These are phyloP conservation scores for Xylota sylvarum DNA, from an alignment of 2,888 invertebrate species.

Conservation along the genomic window DNA sequence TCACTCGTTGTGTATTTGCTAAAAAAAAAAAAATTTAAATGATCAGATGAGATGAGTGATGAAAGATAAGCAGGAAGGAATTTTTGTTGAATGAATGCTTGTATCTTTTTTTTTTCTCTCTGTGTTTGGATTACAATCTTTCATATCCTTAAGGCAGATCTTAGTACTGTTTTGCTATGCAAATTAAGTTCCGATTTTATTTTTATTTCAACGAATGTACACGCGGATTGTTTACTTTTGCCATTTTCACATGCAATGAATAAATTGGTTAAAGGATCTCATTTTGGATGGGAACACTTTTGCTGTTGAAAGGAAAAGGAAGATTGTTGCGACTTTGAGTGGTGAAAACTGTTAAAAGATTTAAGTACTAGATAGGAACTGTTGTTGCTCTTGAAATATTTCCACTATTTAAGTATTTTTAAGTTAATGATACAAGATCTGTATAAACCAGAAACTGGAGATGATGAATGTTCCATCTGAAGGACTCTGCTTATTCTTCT, in stretches of 20 bases:
- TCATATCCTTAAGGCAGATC: conserved; percentile 39
- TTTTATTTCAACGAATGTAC: conserved; percentile 70
- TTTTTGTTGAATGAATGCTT: conserved; percentile 20
- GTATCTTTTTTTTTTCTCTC: conserved; percentile 43
- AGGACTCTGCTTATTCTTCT: no score
- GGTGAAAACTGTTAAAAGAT: background rate
- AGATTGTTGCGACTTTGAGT: background rate
- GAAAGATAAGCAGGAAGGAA: conserved; percentile 64
- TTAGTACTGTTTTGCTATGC: conserved; percentile 57
- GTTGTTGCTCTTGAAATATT: background rate
- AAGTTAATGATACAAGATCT: no score
- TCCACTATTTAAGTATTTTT: background rate
- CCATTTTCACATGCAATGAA: conserved; percentile 76
- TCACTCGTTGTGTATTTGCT: conserved; percentile 5
- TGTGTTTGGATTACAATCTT: conserved; percentile 67
- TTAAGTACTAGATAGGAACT: background rate
- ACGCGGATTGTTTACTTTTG: conserved; percentile 73
- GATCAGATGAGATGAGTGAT: conserved; percentile 56
- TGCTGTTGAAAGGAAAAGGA: background rate
- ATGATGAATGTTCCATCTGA: no score
- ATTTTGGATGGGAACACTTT: conserved; percentile 54
- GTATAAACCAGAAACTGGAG: no score
- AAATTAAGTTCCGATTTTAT: conserved; percentile 72
- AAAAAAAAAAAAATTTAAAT: conserved; percentile 25
- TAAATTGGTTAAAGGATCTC: conserved; percentile 48